A percentile compares a stretch with the other conserved stretches of the same genome.
These are phyloP conservation scores for Cryptomyrus ogoouensis DNA, from an alignment of 2,113 vertebrate species.

Conservation along the genomic window DNA sequence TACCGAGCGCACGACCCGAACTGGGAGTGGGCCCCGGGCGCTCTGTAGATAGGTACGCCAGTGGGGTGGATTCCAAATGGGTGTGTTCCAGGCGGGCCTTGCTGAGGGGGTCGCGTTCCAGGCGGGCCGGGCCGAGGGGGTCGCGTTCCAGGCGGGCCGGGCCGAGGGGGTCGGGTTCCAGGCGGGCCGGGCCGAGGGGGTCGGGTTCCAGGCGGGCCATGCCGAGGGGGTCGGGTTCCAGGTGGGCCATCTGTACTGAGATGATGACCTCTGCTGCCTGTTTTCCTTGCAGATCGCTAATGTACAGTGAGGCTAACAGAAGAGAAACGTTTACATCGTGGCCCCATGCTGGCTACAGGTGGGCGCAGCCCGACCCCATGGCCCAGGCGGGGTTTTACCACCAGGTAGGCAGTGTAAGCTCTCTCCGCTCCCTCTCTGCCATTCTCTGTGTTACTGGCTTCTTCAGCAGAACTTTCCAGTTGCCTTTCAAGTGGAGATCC, in stretches of 20 bases:
- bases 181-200: background rate
- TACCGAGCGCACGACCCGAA: constrained; percentile 89
- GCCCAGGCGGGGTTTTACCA: constrained; percentile 99
- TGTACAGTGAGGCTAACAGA: constrained; percentile 98
- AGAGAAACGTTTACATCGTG: constrained; percentile 97
- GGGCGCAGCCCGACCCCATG: constrained; percentile 98
- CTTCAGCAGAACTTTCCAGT: background rate
- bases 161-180: too few relatives aligned
- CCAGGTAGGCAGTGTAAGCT: constrained; percentile 69
- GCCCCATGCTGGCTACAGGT: constrained; percentile 95
- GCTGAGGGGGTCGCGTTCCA: background rate
- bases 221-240: too few relatives aligned
- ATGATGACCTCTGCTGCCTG: background rate
- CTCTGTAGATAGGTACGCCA: constrained; percentile 88
- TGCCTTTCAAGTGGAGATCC: constrained; percentile 23
- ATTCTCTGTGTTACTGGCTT: background rate
- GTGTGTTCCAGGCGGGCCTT: background rate
- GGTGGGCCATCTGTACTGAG: background rate
- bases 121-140: too few relatives aligned
- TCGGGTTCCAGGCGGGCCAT: too few relatives aligned
- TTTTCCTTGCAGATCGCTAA: constrained; percentile 73
- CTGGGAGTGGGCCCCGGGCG: constrained; percentile 94
- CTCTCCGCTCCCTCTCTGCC: background rate
- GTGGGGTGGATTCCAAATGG: background rate
- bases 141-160: too few relatives aligned